Base-by-base conservation (phyloP, 1,140 invertebrate species). In the Eufriesea mexicana region DNA sequence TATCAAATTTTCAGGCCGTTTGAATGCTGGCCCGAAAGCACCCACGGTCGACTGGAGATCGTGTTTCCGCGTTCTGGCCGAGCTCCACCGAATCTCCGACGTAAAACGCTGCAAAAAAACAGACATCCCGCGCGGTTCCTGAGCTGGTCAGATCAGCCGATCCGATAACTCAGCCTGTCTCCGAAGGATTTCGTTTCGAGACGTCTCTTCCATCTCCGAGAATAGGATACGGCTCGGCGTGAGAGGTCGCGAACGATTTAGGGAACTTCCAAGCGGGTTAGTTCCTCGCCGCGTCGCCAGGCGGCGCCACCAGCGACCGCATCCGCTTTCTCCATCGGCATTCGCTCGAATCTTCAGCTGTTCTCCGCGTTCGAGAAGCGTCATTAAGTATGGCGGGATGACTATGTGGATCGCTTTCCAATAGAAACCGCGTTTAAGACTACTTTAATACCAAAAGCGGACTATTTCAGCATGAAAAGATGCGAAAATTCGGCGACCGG, bases 161-260 rank as follows among this genome's bases (percentile, higher is more conserved):
- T 79, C 62, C 64, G 79, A 74, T 47, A 64, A 51, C 23, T 62
- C 73, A 55, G 45, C 20, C 54, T 49, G 74, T 85, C 74, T 79
- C 68, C 67, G 67, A 71, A 71, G 64, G 75, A 79, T 86, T 74
- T 64, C 68, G 64, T 85, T 85, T 61, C 84, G 57, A 70, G 68
- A 74, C 49, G 57, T 47, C 64, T 23, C 71, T n/a, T 5, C 49
- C 45, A n/a, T 16, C n/a, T 28, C 66, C 9, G 20, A 18, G 45
- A 45, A 86, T 57, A 61, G 57, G 54, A 61, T 62, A n/a, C 70
- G n/a, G 45, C 5, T 2, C 42, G 68, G n/a, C 25, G 35, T 59
- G 70, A 64, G 61, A 77, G 49, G 64, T 82, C 35, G 23, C 5
- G 59, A 1, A n/a, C 54, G 61, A 76, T 81, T 77, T 67, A 73